Conservation (phyloP, 2,888 invertebrate genomes). For the Agrochola litura region DNA sequence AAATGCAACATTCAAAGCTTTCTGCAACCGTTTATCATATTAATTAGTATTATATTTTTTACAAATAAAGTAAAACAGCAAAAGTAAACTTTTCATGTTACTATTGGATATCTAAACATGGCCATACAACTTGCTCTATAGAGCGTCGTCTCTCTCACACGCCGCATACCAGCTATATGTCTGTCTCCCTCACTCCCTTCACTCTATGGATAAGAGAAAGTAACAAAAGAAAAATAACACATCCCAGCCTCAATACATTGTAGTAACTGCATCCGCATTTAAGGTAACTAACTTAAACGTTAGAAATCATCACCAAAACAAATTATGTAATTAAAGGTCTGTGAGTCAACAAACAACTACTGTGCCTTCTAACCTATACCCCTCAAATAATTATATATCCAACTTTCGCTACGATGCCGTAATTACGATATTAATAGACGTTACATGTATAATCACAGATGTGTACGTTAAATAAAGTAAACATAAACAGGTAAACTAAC, state of each 20-base stretch:
- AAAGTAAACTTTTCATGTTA: constrained; percentile 79
- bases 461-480: constrained; percentile 76
- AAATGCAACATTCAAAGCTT: constrained; percentile 11
- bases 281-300: constrained; percentile 60
- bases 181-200: constrained; percentile 87
- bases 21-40: constrained; percentile 2
- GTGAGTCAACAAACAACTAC: constrained; percentile 77
- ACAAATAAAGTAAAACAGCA: constrained; percentile 71
- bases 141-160: constrained; percentile 81
- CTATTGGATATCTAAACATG: constrained; percentile 71
- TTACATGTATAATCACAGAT: constrained; percentile 69
- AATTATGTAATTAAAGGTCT: constrained; percentile 58
- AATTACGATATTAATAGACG: constrained; percentile 74
- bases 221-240: constrained; percentile 89
- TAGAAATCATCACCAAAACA: constrained; percentile 54
- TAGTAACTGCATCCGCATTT: constrained; percentile 73
- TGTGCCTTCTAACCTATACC: constrained; percentile 81
- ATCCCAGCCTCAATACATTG: constrained; percentile 82
- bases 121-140: constrained; percentile 78
- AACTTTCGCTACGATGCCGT: constrained; percentile 71
- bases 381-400: constrained; percentile 66
- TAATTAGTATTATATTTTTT: constrained; percentile 11
- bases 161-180: constrained; percentile 63
- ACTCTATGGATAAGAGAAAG: constrained; percentile 89
- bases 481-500: constrained; percentile 89